Base-by-base conservation (phyloP, 2,888 invertebrate species). In the Saturnia pavonia region DNA sequence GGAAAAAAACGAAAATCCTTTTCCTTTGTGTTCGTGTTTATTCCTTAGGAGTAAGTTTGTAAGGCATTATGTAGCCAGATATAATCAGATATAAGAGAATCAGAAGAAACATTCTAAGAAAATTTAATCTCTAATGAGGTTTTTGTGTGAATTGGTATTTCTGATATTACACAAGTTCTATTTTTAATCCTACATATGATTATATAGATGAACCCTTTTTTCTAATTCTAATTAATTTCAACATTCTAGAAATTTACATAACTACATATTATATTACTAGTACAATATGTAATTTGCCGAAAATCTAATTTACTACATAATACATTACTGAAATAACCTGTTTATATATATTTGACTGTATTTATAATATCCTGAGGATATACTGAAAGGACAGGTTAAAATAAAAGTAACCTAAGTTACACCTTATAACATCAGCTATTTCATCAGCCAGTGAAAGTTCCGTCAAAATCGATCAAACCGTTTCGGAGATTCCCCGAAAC, bases 11-110 rank as follows among this genome's bases (percentile, higher is more conserved):
- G 40, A 51, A 69, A 75, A 73, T 76, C 78, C 80, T 78, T 80
- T 82, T 82, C 82, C 76, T 77, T 76, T 74, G 74, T 73, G 76
- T 78, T 76, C 67, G 81, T 85, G 84, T 88, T 88, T 87, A 85
- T 88, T 70, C 48, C 57, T 67, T 54, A 48, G 66, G 70, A 72
- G 72, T 73, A 74, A 72, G 68, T 68, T 71, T 25, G 34, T 68
- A 40, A 48, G 40, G 71, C 51, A 71, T 68, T 71, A 71, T 63
- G 25, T 72, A 51, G 7, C 19, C 25, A 48, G 54, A n/a, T 65
- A 45, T 40, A 12, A 63, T 27, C 43, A 22, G 1, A 68, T 60
- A 60, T 48, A n/a, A 6, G n/a, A 22, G 16, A 22, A 66, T 48
- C 34, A n/a, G 42, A 54, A 45, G 45, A 69, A 16, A 22, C n/a